These are phyloP conservation scores for Nomada ferruginata DNA, from an alignment of 2,888 invertebrate species.

Conservation along the genomic window DNA sequence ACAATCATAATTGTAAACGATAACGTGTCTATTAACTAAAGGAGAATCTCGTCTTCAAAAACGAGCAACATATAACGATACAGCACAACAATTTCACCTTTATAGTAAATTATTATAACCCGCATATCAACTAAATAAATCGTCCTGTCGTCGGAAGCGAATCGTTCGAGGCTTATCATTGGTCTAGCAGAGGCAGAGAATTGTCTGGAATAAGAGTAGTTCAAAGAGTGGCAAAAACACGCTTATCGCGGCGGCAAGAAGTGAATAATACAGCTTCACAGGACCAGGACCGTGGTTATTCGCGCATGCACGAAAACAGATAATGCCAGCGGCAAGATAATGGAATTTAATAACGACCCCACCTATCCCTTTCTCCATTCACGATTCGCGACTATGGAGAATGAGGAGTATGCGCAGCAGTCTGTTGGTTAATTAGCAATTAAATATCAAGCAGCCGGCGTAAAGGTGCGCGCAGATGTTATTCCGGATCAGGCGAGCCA, in stretches of 20 bases:
- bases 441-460: slow-evolving; percentile 78
- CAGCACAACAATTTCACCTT: no score
- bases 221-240: slow-evolving; percentile 20
- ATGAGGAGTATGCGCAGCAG: slow-evolving; percentile 41
- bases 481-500: slow-evolving; percentile 68
- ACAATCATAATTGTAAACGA: neutral
- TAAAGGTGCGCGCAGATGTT: slow-evolving; percentile 71
- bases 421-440: slow-evolving; percentile 77
- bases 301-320: slow-evolving; percentile 64
- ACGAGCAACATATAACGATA: no score
- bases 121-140: neutral
- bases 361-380: slow-evolving; percentile 28
- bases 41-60: no score
- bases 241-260: slow-evolving; percentile 43
- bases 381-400: slow-evolving; percentile 35
- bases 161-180: slow-evolving; percentile 24
- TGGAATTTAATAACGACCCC: slow-evolving; percentile 73
- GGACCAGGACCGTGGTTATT: slow-evolving; percentile 52
- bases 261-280: slow-evolving; percentile 34
- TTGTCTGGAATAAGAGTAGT: slow-evolving; percentile 1
- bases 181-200: slow-evolving; percentile 2
- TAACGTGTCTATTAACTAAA: neutral
- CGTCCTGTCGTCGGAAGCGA: neutral
- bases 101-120: no score
- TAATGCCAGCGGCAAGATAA: slow-evolving; percentile 67